These are phyloP conservation scores for Oceanites oceanicus DNA, from an alignment of 2,113 vertebrate species.

Conservation along the genomic window DNA sequence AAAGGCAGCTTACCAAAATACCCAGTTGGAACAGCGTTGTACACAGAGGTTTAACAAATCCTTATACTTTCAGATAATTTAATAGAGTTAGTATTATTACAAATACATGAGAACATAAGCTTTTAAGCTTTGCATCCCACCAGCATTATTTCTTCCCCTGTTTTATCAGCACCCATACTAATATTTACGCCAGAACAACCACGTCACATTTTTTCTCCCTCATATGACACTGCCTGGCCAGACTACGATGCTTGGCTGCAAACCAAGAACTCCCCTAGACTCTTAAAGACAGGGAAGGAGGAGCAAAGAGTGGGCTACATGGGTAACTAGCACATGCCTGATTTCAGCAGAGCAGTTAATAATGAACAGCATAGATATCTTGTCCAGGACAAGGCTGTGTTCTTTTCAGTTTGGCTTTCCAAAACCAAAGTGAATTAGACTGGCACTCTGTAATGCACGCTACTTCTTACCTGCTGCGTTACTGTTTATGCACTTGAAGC, in stretches of 20 bases:
- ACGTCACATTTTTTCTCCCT: neutral
- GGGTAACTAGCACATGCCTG: neutral
- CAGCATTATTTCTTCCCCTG: neutral
- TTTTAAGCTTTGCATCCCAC: neutral
- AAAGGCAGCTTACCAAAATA: constrained; percentile 19
- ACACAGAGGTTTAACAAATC: neutral
- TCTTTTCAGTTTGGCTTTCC: neutral
- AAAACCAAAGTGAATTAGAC: neutral
- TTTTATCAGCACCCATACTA: neutral
- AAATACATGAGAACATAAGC: neutral
- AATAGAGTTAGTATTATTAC: neutral
- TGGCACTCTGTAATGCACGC: neutral
- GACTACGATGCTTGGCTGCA: neutral
- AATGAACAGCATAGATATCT: neutral
- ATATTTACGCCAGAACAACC: neutral
- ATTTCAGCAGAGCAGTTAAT: neutral
- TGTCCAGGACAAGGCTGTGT: neutral
- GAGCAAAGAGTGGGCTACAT: neutral
- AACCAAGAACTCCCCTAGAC: neutral
- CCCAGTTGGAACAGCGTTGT: neutral
- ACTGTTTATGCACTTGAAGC: neutral
- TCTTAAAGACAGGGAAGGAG: neutral
- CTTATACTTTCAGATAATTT: neutral
- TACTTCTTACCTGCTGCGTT: neutral
- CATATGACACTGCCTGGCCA: neutral